These are phyloP conservation scores for Agrotis clavis DNA, from an alignment of 2,888 invertebrate species.

Conservation along the genomic window DNA sequence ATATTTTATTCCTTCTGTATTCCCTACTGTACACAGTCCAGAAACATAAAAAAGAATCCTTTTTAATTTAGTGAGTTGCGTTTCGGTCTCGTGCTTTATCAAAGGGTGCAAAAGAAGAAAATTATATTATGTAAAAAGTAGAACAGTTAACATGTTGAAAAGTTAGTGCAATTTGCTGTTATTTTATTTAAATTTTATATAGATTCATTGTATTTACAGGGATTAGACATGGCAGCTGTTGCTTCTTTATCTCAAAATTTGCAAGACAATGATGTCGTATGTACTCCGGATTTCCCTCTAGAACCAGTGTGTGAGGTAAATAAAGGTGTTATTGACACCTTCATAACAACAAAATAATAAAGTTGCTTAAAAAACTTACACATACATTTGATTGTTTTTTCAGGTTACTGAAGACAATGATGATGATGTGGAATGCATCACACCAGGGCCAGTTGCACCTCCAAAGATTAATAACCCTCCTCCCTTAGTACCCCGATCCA, in stretches of 20 bases:
- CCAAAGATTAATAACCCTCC: slow-evolving; percentile 73
- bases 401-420: slow-evolving; percentile 88
- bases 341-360: neutral
- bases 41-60: neutral
- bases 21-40: neutral
- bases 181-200: neutral
- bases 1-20: neutral
- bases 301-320: slow-evolving; percentile 87
- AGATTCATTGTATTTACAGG: slow-evolving; percentile 71
- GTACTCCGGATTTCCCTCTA: slow-evolving; percentile 92
- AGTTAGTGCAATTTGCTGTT: neutral
- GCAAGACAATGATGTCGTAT: slow-evolving; percentile 90
- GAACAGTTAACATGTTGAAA: neutral
- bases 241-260: slow-evolving; percentile 57
- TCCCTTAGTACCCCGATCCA: slow-evolving; percentile 68
- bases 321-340: neutral
- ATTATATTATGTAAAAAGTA: neutral
- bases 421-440: slow-evolving; percentile 89
- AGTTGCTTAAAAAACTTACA: neutral
- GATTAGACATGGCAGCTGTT: slow-evolving; percentile 83
- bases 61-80: neutral
- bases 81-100: neutral
- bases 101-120: neutral
- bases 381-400: slow-evolving; percentile 35
- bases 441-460: slow-evolving; percentile 80